Evolutionary conservation across 2,888 invertebrate genomes (phyloP), one percentile per base, ranked within the genome.

Genomic region (Notocelia uddmanniana): DNA sequence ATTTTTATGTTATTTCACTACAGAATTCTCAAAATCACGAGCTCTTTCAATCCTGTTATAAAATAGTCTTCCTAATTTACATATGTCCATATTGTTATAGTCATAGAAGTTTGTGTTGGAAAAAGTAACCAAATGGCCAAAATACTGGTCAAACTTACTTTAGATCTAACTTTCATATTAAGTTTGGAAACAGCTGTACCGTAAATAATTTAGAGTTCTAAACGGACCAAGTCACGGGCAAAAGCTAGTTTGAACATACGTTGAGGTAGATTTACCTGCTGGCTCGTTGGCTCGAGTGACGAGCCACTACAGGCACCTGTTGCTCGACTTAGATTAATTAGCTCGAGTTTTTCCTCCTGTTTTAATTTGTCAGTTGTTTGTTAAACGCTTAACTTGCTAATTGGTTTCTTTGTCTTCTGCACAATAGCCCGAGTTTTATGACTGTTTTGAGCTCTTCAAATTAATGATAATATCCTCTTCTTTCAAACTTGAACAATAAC

Each of bases 311-410:
- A n/a, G n/a, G 31, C 64, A 70, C 70, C 70, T 70, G 70, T 70
- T 70, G 70, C 70, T 3, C 54, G 31, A 21, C 52, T 54, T 19
- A 50, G 41, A 70, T 70, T 52, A 70, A 66, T 66, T 52, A 37
- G 31, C 64, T 31, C 19, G 18, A 55, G 63, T 64, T 70, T 70
- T 70, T 59, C 52, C 41, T 45, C 31, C 6, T 26, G 21, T 58
- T 58, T 68, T 66, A 64, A 70, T 70, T 70, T 59, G 64, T 66
- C 70, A 57, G 57, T 18, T 70, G 52, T 70, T 70, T 37, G 64
- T 23, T 50, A n/a, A 70, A 11, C 70, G 52, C 57, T 66, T 59
- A 31, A 52, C 41, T 59, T 66, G 70, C 19, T 70, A 52, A 69
- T 70, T 70, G 58, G 41, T 70, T 66, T 64, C 64, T 41, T 70